A percentile compares a stretch with the other conserved stretches of the same genome.
Conservation (phyloP, 1,140 invertebrate genomes). For the Drosophila albomicans region DNA sequence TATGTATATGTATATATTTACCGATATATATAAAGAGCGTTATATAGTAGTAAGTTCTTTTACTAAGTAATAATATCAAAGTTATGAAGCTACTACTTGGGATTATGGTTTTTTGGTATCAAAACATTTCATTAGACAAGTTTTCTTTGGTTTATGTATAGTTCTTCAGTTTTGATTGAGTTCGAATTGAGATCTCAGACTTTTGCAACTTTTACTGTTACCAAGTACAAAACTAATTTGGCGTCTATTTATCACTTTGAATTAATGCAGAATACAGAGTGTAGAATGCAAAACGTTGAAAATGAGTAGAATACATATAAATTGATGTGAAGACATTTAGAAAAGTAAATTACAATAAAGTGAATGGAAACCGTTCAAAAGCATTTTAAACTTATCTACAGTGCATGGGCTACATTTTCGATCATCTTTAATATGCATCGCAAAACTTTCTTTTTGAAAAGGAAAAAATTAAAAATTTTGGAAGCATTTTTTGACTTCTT, state of each 20-base stretch:
- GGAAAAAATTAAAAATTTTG: background rate
- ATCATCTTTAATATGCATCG: background rate
- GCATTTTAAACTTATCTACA: constrained; percentile 35
- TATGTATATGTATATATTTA: constrained; percentile 43
- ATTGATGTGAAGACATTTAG: constrained; percentile 12
- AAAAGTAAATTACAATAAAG: constrained; percentile 9
- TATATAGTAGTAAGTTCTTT: constrained; percentile 52
- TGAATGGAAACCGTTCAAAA: constrained; percentile 6
- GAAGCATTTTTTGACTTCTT: constrained; percentile 75
- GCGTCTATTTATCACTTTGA: constrained; percentile 56
- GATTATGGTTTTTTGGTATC: constrained; percentile 53
- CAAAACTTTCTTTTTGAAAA: constrained; percentile 1
- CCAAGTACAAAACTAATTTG: constrained; percentile 67
- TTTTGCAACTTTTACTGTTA: constrained; percentile 64
- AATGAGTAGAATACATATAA: constrained; percentile 32
- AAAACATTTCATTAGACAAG: constrained; percentile 70
- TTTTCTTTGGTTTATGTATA: constrained; percentile 37
- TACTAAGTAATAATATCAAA: constrained; percentile 65
- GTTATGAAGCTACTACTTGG: constrained; percentile 76
- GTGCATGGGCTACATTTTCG: constrained; percentile 15
- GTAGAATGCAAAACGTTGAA: constrained; percentile 24
- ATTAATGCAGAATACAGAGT: constrained; percentile 34
- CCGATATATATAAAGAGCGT: constrained; percentile 68
- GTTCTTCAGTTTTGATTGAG: constrained; percentile 7
- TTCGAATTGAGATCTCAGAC: constrained; percentile 59